These are phyloP conservation scores for Stomatorhinus walkeri DNA, from an alignment of 2,797 vertebrate species.

Conservation along the genomic window DNA sequence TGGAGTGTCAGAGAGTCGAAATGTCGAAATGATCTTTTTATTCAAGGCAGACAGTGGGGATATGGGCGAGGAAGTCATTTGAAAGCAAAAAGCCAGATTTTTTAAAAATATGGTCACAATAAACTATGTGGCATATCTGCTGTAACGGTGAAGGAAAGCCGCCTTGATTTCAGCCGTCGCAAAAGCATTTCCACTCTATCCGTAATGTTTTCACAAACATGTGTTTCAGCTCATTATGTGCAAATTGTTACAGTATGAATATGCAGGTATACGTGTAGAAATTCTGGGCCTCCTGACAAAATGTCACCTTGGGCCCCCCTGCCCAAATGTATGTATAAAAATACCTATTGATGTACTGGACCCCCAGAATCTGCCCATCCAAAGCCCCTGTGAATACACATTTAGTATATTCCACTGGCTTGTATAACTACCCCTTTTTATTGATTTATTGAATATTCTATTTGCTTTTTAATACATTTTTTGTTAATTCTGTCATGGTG, in stretches of 20 bases:
- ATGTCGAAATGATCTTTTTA: not conserved
- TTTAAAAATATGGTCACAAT: not conserved
- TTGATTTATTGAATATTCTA: not conserved
- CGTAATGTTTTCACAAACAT: not conserved
- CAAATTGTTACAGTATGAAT: not conserved
- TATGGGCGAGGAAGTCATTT: not conserved
- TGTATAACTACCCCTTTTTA: not conserved
- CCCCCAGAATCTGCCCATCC: not conserved
- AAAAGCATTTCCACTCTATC: not conserved
- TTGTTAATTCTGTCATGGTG: not conserved
- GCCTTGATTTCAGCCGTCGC: not conserved
- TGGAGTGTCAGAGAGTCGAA: not conserved
- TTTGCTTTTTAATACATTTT: not conserved
- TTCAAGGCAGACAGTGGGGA: not conserved
- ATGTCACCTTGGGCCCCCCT: not conserved
- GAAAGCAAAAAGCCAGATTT: not conserved
- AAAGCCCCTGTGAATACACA: not conserved
- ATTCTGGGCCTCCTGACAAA: not conserved
- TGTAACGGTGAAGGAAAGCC: not conserved
- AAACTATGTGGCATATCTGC: not conserved
- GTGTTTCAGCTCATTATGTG: not conserved
- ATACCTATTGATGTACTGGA: not conserved
- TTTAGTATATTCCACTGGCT: not conserved
- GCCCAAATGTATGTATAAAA: not conserved
- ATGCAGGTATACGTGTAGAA: not conserved